These are phyloP conservation scores for Macropodus opercularis DNA, from an alignment of 2,797 vertebrate species.

Conservation along the genomic window DNA sequence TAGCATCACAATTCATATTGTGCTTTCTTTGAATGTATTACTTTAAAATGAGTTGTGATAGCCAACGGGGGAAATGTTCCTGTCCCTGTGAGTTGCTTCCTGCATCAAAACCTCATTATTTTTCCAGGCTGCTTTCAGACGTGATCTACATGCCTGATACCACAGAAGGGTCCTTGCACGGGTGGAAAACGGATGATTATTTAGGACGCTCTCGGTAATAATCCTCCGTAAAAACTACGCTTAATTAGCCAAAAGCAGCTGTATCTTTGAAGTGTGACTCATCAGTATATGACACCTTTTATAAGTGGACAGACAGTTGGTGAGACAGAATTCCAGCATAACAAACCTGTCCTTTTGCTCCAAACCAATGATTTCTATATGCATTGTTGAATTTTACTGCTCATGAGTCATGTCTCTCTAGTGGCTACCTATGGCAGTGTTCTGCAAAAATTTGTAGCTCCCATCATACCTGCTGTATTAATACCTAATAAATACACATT, in stretches of 20 bases:
- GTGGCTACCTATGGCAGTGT: neutral
- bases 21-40: conserved; percentile 29
- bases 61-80: conserved; percentile 18
- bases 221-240: too few species aligned
- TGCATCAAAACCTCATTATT: conserved; percentile 30
- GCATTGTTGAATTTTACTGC: neutral
- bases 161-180: neutral
- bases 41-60: conserved; percentile 37
- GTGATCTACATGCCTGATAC: conserved; percentile 13
- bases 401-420: neutral
- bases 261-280: neutral
- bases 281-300: neutral
- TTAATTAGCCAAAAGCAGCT: neutral
- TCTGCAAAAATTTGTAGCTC: too few species aligned
- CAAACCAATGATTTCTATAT: neutral
- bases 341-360: too few species aligned
- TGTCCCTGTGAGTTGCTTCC: conserved; percentile 16
- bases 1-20: conserved; percentile 16
- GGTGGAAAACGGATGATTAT: too few species aligned
- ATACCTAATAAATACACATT: too few species aligned
- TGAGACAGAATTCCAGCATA: too few species aligned
- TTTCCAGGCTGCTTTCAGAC: conserved; percentile 18
- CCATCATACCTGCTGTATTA: too few species aligned
- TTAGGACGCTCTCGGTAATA: too few species aligned
- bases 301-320: too few species aligned